A percentile compares a stretch with the other conserved stretches of the same genome.
Evolutionary conservation across 2,797 vertebrate genomes (phyloP).

Genomic region (Schizopygopsis pylzovi): DNA sequence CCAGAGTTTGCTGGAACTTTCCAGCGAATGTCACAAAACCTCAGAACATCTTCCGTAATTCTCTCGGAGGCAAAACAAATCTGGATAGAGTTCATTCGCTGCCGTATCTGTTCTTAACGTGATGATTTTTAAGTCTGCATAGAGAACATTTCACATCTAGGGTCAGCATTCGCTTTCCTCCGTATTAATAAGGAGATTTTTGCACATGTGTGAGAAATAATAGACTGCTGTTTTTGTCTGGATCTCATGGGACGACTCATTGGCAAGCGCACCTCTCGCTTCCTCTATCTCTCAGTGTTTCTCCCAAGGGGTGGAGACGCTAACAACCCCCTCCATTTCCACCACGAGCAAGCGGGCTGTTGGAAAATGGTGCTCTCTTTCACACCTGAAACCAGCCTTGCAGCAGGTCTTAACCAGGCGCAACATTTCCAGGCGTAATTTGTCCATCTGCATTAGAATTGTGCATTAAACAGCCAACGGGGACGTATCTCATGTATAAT

Average conservation of each 20-base stretch:
- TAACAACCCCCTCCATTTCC: constrained; percentile 33
- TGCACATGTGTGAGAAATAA: constrained; percentile 34
- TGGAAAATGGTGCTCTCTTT: background rate
- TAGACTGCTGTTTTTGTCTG: constrained; percentile 34
- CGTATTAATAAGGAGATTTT: background rate
- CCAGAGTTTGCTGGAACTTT: constrained; percentile 38
- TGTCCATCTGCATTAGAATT: background rate
- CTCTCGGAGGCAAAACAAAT: constrained; percentile 5
- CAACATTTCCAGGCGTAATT: background rate
- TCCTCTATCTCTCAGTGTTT: constrained; percentile 33
- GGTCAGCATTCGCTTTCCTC: background rate
- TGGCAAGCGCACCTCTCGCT: constrained; percentile 59
- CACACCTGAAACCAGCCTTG: constrained; percentile 1
- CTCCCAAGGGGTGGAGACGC: constrained; percentile 36
- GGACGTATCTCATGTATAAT: background rate
- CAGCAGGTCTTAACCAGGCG: background rate
- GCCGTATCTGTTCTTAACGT: background rate
- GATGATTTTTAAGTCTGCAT: background rate
- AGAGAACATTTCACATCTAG: background rate
- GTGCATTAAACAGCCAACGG: background rate
- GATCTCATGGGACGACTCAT: constrained; percentile 44
- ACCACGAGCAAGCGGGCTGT: constrained; percentile 15
- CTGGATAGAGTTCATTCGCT: background rate
- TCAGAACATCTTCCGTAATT: constrained; percentile 25
- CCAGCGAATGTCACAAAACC: constrained; percentile 30